Conservation (phyloP, 2,797 vertebrate species). For the Hydrophis major region DNA sequence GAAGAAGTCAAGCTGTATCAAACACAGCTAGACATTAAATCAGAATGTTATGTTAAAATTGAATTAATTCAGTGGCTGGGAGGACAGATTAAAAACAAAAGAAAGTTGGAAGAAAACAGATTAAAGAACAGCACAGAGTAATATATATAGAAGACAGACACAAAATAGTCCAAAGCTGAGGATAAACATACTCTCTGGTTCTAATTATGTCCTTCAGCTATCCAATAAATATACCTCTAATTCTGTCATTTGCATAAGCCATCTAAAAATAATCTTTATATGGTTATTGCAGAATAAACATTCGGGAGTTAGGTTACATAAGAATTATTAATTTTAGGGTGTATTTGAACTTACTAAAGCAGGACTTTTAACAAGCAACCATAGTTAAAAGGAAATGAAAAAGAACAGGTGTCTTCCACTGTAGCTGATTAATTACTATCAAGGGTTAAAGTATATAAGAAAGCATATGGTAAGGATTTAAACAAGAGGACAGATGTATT, state of each 20-base stretch:
- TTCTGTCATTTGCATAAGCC: neutral
- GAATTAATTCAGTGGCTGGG: neutral
- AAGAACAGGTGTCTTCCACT: slow-evolving; percentile 41
- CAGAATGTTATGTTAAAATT: neutral
- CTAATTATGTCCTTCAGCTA: neutral
- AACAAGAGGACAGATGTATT: slow-evolving; percentile 68
- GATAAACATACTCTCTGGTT: neutral
- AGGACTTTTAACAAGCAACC: slow-evolving; percentile 33
- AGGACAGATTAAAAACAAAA: neutral
- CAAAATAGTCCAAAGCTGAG: neutral
- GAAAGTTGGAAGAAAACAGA: neutral
- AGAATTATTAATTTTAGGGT: neutral
- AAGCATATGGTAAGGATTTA: slow-evolving; percentile 76
- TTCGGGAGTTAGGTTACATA: neutral
- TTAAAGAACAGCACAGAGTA: neutral
- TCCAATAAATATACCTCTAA: neutral
- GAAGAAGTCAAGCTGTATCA: neutral
- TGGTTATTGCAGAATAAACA: neutral
- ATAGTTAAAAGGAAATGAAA: slow-evolving; percentile 1
- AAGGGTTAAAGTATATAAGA: slow-evolving; percentile 54
- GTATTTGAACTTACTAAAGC: neutral
- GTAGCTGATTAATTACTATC: slow-evolving; percentile 51
- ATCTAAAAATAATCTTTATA: neutral
- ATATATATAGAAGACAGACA: neutral
- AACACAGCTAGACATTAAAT: neutral